Evolutionary conservation across 35 echinoderm and acorn worm species (phyloP).

Genomic region (Apostichopus californicus): DNA sequence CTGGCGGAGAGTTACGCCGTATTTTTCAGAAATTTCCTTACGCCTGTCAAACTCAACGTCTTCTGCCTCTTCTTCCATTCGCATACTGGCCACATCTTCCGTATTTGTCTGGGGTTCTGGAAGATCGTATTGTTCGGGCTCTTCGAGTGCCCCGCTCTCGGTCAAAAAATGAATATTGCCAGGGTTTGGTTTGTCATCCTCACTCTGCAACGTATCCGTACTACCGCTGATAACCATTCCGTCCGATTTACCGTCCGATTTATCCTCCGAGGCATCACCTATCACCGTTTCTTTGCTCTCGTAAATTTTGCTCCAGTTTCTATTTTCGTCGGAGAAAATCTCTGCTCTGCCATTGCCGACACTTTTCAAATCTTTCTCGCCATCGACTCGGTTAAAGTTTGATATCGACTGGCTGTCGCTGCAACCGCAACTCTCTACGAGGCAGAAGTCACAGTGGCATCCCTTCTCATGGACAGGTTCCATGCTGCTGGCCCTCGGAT

Average conservation of each 20-base stretch:
- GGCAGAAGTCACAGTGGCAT: conserved; percentile 22
- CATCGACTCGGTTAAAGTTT: no score
- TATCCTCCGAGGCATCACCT: neutral
- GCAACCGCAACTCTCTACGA: conserved; percentile 15
- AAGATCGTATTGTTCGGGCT: conserved; percentile 32
- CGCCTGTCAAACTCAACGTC: neutral
- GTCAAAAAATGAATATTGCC: neutral
- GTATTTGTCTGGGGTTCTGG: neutral
- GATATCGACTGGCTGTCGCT: neutral
- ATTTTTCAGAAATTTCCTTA: conserved; percentile 48
- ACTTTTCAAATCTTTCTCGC: neutral
- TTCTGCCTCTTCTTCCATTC: neutral
- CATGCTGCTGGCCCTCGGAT: neutral
- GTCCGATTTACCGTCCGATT: neutral
- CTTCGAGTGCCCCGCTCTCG: neutral
- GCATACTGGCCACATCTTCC: neutral
- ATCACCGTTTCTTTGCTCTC: conserved; percentile 40
- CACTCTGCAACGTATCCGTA: conserved; percentile 1
- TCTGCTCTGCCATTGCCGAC: neutral
- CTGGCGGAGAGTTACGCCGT: conserved; percentile 41
- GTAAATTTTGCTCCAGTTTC: conserved; percentile 47
- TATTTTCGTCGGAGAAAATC: conserved; percentile 18
- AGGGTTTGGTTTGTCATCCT: neutral
- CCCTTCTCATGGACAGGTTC: conserved; percentile 35
- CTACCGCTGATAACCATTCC: neutral